These are phyloP conservation scores for Palloptera scutellata DNA, from an alignment of 2,888 invertebrate genomes.

Conservation along the genomic window DNA sequence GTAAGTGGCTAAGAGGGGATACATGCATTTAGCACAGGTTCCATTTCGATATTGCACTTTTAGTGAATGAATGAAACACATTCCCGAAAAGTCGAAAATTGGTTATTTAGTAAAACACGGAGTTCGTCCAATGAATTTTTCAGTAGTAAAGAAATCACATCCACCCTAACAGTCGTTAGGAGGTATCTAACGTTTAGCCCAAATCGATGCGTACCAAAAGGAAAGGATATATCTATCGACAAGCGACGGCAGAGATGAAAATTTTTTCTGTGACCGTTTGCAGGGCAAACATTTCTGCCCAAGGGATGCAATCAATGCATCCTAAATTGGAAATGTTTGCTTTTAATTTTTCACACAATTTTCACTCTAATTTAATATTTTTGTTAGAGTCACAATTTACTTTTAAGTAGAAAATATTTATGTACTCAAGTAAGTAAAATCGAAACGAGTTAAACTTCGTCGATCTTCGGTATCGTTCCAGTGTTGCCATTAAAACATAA, in stretches of 20 bases:
- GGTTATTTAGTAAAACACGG: neutral
- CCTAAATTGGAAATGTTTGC: slow-evolving; percentile 21
- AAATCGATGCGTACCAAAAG: slow-evolving; percentile 43
- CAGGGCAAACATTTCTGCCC: slow-evolving; percentile 35
- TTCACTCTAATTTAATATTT: slow-evolving; percentile 24
- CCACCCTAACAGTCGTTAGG: slow-evolving; percentile 41
- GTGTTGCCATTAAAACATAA: slow-evolving; percentile 33
- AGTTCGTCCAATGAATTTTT: neutral
- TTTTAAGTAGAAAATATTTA: slow-evolving; percentile 45
- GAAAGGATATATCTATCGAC: slow-evolving; percentile 25
- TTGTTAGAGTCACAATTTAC: slow-evolving; percentile 35
- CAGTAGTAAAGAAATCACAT: neutral
- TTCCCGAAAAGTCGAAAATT: neutral
- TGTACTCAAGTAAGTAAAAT: slow-evolving; percentile 39
- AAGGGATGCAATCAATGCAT: slow-evolving; percentile 33
- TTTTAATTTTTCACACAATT: slow-evolving; percentile 32
- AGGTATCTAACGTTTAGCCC: slow-evolving; percentile 55
- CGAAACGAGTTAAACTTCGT: slow-evolving; percentile 41
- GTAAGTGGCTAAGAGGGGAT: slow-evolving; percentile 21
- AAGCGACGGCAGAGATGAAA: slow-evolving; percentile 37
- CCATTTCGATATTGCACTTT: slow-evolving; percentile 16
- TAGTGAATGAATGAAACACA: slow-evolving; percentile 12
- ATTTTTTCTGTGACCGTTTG: slow-evolving; percentile 15
- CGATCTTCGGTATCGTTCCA: slow-evolving; percentile 41
- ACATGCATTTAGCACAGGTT: slow-evolving; percentile 20